phyloP scores from a whole-genome alignment of 2,888 invertebrate genomes.

The Sceliomorpha sp. region DNA sequence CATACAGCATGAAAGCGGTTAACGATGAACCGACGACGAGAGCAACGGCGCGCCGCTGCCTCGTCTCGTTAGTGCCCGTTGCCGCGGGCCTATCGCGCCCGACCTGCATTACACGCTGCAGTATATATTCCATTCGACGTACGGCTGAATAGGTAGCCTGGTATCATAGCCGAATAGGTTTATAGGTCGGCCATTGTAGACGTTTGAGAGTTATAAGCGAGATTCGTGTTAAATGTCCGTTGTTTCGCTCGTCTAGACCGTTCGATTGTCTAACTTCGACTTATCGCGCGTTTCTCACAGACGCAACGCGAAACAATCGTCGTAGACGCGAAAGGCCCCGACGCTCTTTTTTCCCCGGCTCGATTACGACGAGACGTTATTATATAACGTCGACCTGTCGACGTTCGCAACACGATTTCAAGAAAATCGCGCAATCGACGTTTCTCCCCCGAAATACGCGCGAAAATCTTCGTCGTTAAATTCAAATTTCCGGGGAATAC shows the following conservation, averaged over 20 bases:
- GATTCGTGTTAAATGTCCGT: slow-evolving; percentile 28
- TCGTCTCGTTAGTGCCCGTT: slow-evolving; percentile 57
- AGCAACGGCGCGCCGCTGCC: slow-evolving; percentile 42
- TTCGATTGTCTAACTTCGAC: too few species aligned
- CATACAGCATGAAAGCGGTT: slow-evolving; percentile 51
- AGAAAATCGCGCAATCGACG: too few species aligned
- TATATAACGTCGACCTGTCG: too few species aligned
- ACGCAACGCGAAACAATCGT: too few species aligned
- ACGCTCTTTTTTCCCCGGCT: too few species aligned
- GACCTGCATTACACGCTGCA: slow-evolving; percentile 51
- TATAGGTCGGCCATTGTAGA: slow-evolving; percentile 44
- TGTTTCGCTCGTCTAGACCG: slow-evolving; percentile 8
- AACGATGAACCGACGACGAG: slow-evolving; percentile 55
- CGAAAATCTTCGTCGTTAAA: too few species aligned
- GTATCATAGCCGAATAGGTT: slow-evolving; percentile 51
- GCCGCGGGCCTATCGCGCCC: slow-evolving; percentile 56
- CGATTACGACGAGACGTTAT: too few species aligned
- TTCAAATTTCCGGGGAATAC: too few species aligned
- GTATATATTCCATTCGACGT: slow-evolving; percentile 54
- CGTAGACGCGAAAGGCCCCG: too few species aligned
- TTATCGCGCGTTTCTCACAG: too few species aligned
- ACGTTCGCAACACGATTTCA: too few species aligned
- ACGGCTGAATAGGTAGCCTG: slow-evolving; percentile 48
- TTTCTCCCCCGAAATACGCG: too few species aligned
- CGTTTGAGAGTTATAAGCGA: slow-evolving; percentile 34